Percentiles rank a stretch among this genome's conserved stretches.
Evolutionary conservation across 2,888 invertebrate species (phyloP).

Genomic region (Hirtodrosophila histrioides): DNA sequence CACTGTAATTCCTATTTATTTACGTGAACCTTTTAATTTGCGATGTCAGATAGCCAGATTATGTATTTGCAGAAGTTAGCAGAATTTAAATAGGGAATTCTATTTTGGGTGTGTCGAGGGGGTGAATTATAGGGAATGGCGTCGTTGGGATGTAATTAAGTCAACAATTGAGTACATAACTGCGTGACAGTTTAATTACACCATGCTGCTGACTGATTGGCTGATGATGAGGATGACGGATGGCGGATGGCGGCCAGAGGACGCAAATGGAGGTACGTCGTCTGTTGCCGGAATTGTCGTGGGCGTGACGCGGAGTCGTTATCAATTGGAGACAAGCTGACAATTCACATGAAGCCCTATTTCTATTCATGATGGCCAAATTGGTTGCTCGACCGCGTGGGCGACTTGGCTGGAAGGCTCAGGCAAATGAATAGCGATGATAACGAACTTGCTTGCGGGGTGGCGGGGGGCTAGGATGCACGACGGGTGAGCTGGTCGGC

Average conservation of each 20-base stretch:
- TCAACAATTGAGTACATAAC: conserved; percentile 4
- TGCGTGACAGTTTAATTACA: conserved; percentile 61
- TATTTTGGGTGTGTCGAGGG: neutral
- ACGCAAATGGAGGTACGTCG: conserved; percentile 12
- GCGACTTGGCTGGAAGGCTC: conserved; percentile 31
- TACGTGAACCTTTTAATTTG: too few relatives aligned
- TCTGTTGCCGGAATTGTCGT: conserved; percentile 17
- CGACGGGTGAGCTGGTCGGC: conserved; percentile 17
- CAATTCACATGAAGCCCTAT: conserved; percentile 79
- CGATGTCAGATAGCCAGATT: too few relatives aligned
- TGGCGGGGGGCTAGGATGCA: neutral
- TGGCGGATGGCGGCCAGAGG: conserved; percentile 13
- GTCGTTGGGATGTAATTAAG: conserved; percentile 17
- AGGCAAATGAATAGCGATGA: conserved; percentile 5
- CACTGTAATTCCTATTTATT: neutral
- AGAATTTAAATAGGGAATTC: too few relatives aligned
- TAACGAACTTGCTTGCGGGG: neutral
- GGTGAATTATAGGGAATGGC: neutral
- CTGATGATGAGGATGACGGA: conserved; percentile 26
- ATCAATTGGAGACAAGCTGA: conserved; percentile 77
- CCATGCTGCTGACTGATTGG: conserved; percentile 73
- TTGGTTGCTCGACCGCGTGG: conserved; percentile 62
- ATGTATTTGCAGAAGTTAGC: too few relatives aligned
- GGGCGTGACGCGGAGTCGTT: conserved; percentile 31
- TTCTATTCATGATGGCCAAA: conserved; percentile 68